Conservation (phyloP, 37 sponge, comb jelly and placozoan genomes). For the Bolinopsis microptera region DNA sequence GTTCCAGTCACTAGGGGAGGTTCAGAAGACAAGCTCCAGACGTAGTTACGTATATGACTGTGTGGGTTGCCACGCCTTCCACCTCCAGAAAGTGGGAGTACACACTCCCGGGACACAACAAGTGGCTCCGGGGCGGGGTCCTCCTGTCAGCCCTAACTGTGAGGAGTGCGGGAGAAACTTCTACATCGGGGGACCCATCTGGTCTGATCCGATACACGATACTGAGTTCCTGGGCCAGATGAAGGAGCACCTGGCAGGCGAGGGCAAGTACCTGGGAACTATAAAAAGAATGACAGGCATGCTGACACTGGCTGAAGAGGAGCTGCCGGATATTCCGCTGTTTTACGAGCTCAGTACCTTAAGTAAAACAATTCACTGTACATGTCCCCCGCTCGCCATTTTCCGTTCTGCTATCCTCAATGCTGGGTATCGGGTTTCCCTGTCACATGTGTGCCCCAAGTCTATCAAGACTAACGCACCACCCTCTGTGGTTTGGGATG, state of each 20-base stretch:
- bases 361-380: conserved; percentile 79
- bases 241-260: conserved; percentile 1
- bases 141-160: background rate
- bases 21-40: conserved; percentile 77
- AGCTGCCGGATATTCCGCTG: conserved; percentile 84
- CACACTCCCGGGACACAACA: background rate
- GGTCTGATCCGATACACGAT: conserved; percentile 88
- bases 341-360: conserved; percentile 77
- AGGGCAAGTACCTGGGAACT: conserved; percentile 37
- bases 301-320: conserved; percentile 86
- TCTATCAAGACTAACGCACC: conserved; percentile 95
- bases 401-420: conserved; percentile 91
- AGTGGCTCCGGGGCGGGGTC: conserved; percentile 1
- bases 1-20: background rate
- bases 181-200: conserved; percentile 94
- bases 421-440: conserved; percentile 87
- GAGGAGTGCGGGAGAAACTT: background rate
- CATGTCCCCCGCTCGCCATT: conserved; percentile 66
- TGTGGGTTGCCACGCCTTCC: conserved; percentile 84
- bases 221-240: conserved; percentile 79
- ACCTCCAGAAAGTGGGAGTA: conserved; percentile 74
- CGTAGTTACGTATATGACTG: conserved; percentile 85
- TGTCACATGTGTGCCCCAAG: conserved; percentile 79
- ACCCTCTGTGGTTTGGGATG: conserved; percentile 86
- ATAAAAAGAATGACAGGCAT: conserved; percentile 80